Evolutionary conservation across 2,797 vertebrate genomes (phyloP).

Genomic region (Melanotaenia nigrans): DNA sequence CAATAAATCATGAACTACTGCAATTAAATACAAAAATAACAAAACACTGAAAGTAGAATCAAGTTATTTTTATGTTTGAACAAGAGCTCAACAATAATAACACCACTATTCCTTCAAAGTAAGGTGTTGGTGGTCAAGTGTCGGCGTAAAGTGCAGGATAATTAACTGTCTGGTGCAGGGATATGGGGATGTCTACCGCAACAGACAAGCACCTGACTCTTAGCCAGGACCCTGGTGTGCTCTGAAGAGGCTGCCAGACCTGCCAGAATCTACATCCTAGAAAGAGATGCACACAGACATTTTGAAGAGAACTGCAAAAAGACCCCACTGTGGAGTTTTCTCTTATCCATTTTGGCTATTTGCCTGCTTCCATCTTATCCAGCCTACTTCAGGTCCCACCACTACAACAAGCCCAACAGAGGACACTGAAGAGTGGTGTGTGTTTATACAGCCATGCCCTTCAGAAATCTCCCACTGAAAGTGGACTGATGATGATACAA

Average conservation of each 20-base stretch:
- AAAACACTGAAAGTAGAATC: background rate
- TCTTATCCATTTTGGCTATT: slow-evolving; percentile 51
- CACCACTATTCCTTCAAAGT: slow-evolving; percentile 14
- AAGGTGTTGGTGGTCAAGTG: slow-evolving; percentile 37
- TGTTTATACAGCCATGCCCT: slow-evolving; percentile 53
- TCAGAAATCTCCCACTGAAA: slow-evolving; percentile 39
- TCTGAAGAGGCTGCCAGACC: slow-evolving; percentile 67
- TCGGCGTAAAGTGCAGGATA: slow-evolving; percentile 40
- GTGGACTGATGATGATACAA: slow-evolving; percentile 57
- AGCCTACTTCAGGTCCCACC: slow-evolving; percentile 31
- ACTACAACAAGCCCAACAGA: slow-evolving; percentile 53
- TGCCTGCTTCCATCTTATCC: slow-evolving; percentile 51
- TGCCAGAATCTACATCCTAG: slow-evolving; percentile 52
- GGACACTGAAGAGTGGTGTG: slow-evolving; percentile 56
- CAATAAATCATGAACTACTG: slow-evolving; percentile 5
- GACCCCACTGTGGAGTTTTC: slow-evolving; percentile 59
- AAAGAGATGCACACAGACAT: slow-evolving; percentile 50
- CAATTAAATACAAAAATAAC: slow-evolving; percentile 2
- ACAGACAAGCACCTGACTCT: slow-evolving; percentile 62
- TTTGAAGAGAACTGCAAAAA: slow-evolving; percentile 53
- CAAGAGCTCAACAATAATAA: slow-evolving; percentile 15
- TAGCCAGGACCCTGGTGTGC: slow-evolving; percentile 56
- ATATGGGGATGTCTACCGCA: slow-evolving; percentile 57
- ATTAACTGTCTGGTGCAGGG: slow-evolving; percentile 64
- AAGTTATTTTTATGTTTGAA: background rate